Evolutionary conservation across 2,797 vertebrate species (phyloP).

Genomic region (Bovichtus diacanthus): DNA sequence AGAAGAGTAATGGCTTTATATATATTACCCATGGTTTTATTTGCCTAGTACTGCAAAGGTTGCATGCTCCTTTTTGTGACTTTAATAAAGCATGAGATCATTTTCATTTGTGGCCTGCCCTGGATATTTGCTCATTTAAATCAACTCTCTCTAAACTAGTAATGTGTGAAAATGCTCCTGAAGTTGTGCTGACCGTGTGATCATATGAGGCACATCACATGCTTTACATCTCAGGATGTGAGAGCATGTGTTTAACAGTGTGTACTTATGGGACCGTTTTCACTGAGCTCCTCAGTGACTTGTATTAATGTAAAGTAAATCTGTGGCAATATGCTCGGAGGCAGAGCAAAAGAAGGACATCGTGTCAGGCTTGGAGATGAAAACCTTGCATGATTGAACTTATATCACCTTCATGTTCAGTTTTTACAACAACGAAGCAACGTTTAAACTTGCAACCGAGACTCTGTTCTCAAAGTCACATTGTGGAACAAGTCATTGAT

Average conservation of each 20-base stretch:
- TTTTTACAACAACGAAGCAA: not conserved
- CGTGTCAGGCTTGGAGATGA: not conserved
- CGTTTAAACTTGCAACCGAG: not conserved
- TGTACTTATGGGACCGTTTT: not conserved
- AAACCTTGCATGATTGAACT: not conserved
- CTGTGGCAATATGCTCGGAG: not conserved
- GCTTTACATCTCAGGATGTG: not conserved
- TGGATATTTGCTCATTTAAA: constrained; percentile 17
- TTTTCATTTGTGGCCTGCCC: not conserved
- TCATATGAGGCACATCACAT: not conserved
- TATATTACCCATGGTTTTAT: constrained; percentile 1
- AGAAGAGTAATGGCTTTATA: not conserved
- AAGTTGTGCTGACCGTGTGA: not conserved
- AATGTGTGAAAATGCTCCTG: not conserved
- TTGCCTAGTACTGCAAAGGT: not conserved
- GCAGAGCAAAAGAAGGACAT: not conserved
- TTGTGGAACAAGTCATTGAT: not conserved
- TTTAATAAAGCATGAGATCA: not conserved
- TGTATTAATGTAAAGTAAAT: not conserved
- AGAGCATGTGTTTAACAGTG: not conserved
- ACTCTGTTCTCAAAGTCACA: not conserved
- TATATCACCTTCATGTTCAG: not conserved
- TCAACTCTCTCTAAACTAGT: not conserved
- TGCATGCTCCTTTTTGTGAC: not conserved
- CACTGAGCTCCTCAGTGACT: not conserved